Percentiles rank a stretch among this genome's conserved stretches.
Conservation (phyloP, 2,797 vertebrate genomes). For the Schizopygopsis pylzovi region DNA sequence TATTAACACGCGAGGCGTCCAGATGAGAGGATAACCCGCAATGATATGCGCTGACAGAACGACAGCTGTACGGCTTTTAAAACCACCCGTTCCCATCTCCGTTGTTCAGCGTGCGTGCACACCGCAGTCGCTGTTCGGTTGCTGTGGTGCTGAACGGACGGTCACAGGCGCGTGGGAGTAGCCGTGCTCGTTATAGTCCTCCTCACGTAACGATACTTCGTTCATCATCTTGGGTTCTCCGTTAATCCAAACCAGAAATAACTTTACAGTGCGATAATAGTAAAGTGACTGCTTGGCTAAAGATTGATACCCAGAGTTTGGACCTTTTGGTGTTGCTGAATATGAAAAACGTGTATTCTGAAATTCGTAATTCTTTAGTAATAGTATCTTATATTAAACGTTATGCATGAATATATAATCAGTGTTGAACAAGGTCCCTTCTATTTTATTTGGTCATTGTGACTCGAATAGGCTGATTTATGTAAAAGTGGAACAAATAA, state of each 20-base stretch:
- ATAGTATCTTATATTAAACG: not conserved
- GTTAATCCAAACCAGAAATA: not conserved
- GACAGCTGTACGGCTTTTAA: not conserved
- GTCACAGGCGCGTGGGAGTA: slow-evolving; percentile 67
- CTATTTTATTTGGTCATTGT: not conserved
- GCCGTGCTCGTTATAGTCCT: slow-evolving; percentile 5
- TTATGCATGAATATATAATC: not conserved
- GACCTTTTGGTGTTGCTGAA: not conserved
- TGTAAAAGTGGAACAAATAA: not conserved
- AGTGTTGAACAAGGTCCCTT: not conserved
- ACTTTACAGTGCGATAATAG: not conserved
- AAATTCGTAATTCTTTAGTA: not conserved
- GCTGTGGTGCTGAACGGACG: slow-evolving; percentile 78
- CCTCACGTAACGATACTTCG: not conserved
- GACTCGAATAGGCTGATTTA: not conserved
- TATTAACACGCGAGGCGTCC: not conserved
- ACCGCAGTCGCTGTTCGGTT: slow-evolving; percentile 73
- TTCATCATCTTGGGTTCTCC: not conserved
- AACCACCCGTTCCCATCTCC: not conserved
- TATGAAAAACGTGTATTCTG: not conserved
- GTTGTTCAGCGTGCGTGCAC: not conserved
- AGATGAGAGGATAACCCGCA: not conserved
- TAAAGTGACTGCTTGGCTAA: not conserved
- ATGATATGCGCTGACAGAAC: not conserved
- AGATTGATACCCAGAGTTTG: not conserved